A percentile compares a stretch with the other conserved stretches of the same genome.
Evolutionary conservation across 1,140 invertebrate species (phyloP).

Genomic region (Drosophila takahashii): DNA sequence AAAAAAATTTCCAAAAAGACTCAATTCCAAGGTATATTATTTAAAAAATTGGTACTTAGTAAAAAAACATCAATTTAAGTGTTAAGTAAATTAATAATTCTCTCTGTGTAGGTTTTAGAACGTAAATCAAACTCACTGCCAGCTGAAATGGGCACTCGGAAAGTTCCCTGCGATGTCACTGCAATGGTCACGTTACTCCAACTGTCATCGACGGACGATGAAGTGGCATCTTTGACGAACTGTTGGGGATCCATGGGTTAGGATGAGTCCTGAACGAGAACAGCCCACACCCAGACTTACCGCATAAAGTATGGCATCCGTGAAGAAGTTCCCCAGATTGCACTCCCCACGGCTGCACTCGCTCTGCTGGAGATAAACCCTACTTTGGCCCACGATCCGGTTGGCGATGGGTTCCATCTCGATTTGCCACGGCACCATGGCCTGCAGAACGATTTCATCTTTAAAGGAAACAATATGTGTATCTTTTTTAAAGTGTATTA

Average conservation of each 20-base stretch:
- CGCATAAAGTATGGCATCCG: slow-evolving; percentile 89
- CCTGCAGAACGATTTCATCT: slow-evolving; percentile 60
- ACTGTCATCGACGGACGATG: not conserved
- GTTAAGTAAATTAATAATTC: too few species aligned
- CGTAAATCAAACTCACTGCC: slow-evolving; percentile 52
- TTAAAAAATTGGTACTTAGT: too few species aligned
- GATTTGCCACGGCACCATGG: slow-evolving; percentile 87
- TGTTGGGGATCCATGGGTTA: slow-evolving; percentile 1
- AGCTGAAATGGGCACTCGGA: slow-evolving; percentile 56
- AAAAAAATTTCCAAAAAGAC: too few species aligned
- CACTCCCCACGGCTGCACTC: slow-evolving; percentile 88
- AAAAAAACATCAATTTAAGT: too few species aligned
- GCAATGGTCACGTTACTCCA: slow-evolving; percentile 72
- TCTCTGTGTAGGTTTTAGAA: too few species aligned
- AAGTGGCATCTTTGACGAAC: slow-evolving; percentile 50
- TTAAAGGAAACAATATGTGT: not conserved
- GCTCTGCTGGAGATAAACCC: slow-evolving; percentile 86
- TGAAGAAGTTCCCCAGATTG: slow-evolving; percentile 90
- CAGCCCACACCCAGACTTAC: slow-evolving; percentile 47
- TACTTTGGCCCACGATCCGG: slow-evolving; percentile 86
- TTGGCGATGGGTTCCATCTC: slow-evolving; percentile 86
- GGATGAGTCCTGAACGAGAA: not conserved
- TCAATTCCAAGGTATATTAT: too few species aligned
- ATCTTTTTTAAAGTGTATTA: too few species aligned
- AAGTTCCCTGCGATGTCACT: slow-evolving; percentile 64